Conservation (phyloP, 2,888 invertebrate species). For the Dendrolimus houi region DNA sequence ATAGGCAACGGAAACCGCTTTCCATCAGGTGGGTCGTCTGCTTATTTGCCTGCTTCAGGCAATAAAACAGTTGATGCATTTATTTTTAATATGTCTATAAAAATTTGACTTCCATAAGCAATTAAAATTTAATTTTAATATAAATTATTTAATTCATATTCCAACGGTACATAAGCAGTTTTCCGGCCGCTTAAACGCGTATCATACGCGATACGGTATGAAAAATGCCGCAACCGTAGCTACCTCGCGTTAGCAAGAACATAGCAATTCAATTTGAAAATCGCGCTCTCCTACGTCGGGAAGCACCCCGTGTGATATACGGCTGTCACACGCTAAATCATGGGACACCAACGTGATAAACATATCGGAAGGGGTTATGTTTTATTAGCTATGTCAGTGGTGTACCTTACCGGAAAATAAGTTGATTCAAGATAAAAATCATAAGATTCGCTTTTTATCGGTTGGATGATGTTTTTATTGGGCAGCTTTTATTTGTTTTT, state of each 20-base stretch:
- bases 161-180: conserved; percentile 35
- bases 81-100: too few species aligned
- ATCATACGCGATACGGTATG: conserved; percentile 66
- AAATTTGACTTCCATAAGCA: too few species aligned
- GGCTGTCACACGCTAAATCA: conserved; percentile 60
- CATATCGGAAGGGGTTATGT: conserved; percentile 61
- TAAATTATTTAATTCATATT: background rate
- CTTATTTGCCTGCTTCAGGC: too few species aligned
- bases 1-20: too few species aligned
- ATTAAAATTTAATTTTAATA: too few species aligned
- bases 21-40: too few species aligned
- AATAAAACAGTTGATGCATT: too few species aligned
- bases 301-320: conserved; percentile 37
- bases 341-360: conserved; percentile 55
- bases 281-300: conserved; percentile 36
- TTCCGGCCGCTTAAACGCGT: conserved; percentile 58
- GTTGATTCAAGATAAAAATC: background rate
- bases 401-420: conserved; percentile 1
- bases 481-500: too few species aligned
- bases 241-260: conserved; percentile 56
- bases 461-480: background rate
- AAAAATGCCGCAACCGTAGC: conserved; percentile 55
- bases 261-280: conserved; percentile 73
- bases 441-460: background rate
- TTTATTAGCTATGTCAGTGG: conserved; percentile 60